phyloP scores from a whole-genome alignment of 2,797 vertebrate genomes.

The Loris lydekkerianus region DNA sequence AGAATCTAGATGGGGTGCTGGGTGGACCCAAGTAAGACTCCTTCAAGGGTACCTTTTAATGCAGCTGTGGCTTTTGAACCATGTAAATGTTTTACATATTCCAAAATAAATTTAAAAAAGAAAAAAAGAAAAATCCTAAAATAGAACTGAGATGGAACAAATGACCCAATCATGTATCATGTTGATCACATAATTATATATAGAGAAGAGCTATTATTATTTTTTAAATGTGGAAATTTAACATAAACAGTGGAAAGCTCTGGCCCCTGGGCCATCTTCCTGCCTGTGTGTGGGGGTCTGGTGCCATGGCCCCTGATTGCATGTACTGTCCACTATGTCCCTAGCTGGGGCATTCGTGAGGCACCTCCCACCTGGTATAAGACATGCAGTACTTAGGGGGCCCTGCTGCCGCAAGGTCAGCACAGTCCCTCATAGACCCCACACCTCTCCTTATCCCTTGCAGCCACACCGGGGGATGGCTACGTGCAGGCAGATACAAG shows the following conservation, averaged over 20 bases:
- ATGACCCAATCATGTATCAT: background rate
- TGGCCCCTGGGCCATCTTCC: background rate
- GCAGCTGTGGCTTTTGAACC: background rate
- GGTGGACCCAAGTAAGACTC: rapidly evolving
- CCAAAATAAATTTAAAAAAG: background rate
- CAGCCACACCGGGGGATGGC: constrained; percentile 92
- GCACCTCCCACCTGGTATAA: background rate
- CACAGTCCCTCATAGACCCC: background rate
- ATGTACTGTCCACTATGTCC: rapidly evolving
- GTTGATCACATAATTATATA: background rate
- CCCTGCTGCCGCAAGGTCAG: too few species aligned
- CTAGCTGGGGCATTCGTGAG: background rate
- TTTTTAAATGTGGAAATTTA: background rate
- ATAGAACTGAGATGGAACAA: background rate
- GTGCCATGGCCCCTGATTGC: too few species aligned
- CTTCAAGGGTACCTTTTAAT: rapidly evolving
- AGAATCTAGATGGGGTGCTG: background rate
- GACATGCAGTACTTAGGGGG: background rate
- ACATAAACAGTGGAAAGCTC: background rate
- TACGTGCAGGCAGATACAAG: constrained; percentile 95
- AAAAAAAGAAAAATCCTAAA: background rate
- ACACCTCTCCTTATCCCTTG: rapidly evolving
- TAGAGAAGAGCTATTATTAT: background rate
- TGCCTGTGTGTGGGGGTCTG: background rate
- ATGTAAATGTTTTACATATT: background rate